Percentiles rank a stretch among this genome's conserved stretches.
Conservation (phyloP, 2,113 vertebrate species). For the Fulmarus glacialis region DNA sequence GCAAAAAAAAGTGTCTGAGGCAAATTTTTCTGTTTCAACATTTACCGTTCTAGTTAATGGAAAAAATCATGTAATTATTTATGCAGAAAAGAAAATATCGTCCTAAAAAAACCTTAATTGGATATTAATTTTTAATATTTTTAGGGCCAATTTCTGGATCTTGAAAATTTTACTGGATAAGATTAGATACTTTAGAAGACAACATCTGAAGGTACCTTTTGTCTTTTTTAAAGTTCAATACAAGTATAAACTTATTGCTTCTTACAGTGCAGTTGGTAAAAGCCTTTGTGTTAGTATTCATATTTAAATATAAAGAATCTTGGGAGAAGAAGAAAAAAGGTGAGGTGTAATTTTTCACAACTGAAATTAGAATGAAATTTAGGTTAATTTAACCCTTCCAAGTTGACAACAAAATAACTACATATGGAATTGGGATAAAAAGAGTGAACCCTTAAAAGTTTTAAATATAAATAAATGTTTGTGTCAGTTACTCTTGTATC, state of each 20-base stretch:
- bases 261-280: neutral
- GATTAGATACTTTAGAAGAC: neutral
- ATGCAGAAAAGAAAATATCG: neutral
- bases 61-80: neutral
- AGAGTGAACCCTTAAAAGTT: neutral
- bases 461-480: neutral
- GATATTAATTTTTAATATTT: neutral
- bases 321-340: neutral
- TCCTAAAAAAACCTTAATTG: accelerated
- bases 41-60: neutral
- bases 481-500: neutral
- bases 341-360: neutral
- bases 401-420: neutral
- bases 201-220: neutral
- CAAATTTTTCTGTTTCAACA: neutral
- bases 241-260: neutral
- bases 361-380: neutral
- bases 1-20: neutral
- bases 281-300: accelerated
- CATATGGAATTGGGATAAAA: neutral
- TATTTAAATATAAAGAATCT: neutral
- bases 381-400: neutral
- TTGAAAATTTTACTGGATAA: neutral
- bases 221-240: neutral
- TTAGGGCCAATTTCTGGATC: neutral